phyloP scores from a whole-genome alignment of 2,113 vertebrate genomes.

The Stigmatopora argus region DNA sequence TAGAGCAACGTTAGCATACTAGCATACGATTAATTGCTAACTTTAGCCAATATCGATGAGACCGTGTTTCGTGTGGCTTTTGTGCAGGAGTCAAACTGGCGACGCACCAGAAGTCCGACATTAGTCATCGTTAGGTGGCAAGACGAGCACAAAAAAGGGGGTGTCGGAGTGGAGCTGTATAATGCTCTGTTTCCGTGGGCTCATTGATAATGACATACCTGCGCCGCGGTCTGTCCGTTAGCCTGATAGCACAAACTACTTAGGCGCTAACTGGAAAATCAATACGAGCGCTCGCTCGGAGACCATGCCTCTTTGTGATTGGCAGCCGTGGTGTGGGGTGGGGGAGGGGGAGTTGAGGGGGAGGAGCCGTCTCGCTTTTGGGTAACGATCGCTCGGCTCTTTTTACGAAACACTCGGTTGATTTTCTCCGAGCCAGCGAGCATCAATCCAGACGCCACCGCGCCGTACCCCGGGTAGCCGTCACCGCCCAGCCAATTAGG shows the following conservation, averaged over 20 bases:
- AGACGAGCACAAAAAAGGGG: constrained; percentile 82
- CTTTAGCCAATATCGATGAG: too few relatives aligned
- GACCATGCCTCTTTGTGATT: constrained; percentile 86
- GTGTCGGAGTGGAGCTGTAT: constrained; percentile 79
- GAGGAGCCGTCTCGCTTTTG: constrained; percentile 71
- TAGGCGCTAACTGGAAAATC: constrained; percentile 99
- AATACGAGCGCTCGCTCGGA: constrained; percentile 84
- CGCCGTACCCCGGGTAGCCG: constrained; percentile 39
- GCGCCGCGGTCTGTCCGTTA: constrained; percentile 91
- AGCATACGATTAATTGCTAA: too few relatives aligned
- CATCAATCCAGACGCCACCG: constrained; percentile 79
- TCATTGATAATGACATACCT: constrained; percentile 99
- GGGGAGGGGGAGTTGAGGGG: constrained; percentile 56
- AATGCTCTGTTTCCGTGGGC: constrained; percentile 78
- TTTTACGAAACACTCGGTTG: constrained; percentile 77
- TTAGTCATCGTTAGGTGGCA: constrained; percentile 93
- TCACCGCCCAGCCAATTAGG: constrained; percentile 63
- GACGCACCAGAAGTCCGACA: constrained; percentile 70
- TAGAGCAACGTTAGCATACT: too few relatives aligned
- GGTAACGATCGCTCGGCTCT: constrained; percentile 75
- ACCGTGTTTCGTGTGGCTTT: too few relatives aligned
- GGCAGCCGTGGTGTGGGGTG: constrained; percentile 85
- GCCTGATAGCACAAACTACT: constrained; percentile 93
- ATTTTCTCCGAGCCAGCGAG: constrained; percentile 80
- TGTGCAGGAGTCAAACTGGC: constrained; percentile 8